Evolutionary conservation across 1,140 invertebrate species (phyloP).

Genomic region (Pseudomyrmex cubaensis): DNA sequence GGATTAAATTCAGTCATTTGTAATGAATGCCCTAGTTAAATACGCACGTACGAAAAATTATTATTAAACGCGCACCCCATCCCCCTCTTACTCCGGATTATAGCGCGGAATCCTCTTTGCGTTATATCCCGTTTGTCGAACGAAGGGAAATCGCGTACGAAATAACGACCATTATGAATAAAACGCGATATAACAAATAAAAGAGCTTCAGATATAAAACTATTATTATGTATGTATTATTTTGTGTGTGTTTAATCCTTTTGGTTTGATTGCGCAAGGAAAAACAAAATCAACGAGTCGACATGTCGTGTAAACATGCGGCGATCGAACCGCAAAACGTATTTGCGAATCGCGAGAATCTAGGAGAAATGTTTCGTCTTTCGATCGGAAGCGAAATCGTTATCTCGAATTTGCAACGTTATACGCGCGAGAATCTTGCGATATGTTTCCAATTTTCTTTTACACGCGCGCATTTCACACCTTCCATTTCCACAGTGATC

Average conservation of each 20-base stretch:
- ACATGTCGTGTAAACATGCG: background rate
- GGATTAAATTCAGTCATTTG: constrained; percentile 27
- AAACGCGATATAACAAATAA: constrained; percentile 5
- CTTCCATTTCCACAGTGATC: too few relatives aligned
- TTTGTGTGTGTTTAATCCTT: background rate
- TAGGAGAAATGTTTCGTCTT: background rate
- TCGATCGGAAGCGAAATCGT: constrained; percentile 12
- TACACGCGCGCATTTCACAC: too few relatives aligned
- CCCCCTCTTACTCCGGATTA: constrained; percentile 5
- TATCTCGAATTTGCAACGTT: background rate
- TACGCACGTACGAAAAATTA: constrained; percentile 28
- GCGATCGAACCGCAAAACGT: background rate
- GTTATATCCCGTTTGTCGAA: constrained; percentile 39
- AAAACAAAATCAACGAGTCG: background rate
- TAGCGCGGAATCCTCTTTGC: constrained; percentile 36
- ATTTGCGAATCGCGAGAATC: constrained; percentile 14
- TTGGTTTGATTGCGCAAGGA: background rate
- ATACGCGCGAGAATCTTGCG: background rate
- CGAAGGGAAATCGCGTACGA: constrained; percentile 23
- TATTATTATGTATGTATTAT: constrained; percentile 12
- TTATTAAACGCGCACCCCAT: background rate
- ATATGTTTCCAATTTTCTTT: background rate
- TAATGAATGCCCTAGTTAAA: constrained; percentile 47
- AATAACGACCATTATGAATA: constrained; percentile 35
- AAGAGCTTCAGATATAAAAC: background rate